Percentiles rank a stretch among this genome's conserved stretches.
Conservation (phyloP, 2,797 vertebrate species). For the Enteromius argenteus region DNA sequence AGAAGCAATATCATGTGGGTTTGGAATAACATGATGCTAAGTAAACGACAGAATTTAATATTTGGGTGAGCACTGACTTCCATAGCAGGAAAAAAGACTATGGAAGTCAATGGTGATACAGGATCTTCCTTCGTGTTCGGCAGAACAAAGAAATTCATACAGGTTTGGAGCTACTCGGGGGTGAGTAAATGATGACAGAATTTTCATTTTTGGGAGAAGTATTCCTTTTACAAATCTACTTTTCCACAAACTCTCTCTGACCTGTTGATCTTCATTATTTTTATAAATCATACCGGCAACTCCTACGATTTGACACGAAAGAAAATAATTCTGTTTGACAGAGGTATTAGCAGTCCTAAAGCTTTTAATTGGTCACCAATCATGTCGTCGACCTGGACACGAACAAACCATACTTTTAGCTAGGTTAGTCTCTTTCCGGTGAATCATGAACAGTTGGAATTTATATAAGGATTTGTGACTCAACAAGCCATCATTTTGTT, state of each 20-base stretch:
- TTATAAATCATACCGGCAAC: slow-evolving; percentile 47
- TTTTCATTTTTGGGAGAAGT: background rate
- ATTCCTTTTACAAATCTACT: background rate
- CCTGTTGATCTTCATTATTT: background rate
- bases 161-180: background rate
- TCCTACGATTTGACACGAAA: slow-evolving; percentile 62
- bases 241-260: background rate
- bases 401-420: slow-evolving; percentile 59
- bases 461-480: slow-evolving; percentile 19
- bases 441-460: slow-evolving; percentile 25
- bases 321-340: slow-evolving; percentile 59
- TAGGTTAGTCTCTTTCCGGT: background rate
- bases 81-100: too few species aligned
- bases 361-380: slow-evolving; percentile 49
- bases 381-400: slow-evolving; percentile 43
- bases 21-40: background rate
- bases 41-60: background rate
- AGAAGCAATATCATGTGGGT: background rate
- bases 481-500: background rate
- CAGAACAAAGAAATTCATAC: background rate
- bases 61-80: background rate
- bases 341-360: slow-evolving; percentile 65
- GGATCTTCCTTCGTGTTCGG: too few species aligned
- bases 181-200: background rate
- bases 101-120: too few species aligned